Percentiles rank a stretch among this genome's conserved stretches.
Evolutionary conservation across 1,140 invertebrate genomes (phyloP).

Genomic region (Drosophila fuyamai): DNA sequence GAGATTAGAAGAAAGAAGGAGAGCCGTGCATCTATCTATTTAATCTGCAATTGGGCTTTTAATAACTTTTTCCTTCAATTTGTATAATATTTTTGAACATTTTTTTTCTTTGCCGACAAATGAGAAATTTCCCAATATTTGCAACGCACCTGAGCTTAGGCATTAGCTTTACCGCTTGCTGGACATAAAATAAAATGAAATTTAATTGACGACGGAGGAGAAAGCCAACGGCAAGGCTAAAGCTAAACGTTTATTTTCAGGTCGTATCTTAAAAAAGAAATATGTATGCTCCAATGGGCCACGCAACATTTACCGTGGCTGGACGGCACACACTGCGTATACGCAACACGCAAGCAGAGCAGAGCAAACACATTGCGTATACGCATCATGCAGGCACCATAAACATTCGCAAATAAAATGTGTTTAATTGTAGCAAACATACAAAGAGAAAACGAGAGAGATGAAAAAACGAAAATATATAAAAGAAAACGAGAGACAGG

Average conservation of each 20-base stretch:
- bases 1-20: neutral
- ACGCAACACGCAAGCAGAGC: constrained; percentile 37
- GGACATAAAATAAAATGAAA: constrained; percentile 67
- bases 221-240: constrained; percentile 1
- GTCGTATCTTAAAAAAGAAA: constrained; percentile 64
- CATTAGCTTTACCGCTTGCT: constrained; percentile 7
- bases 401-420: constrained; percentile 73
- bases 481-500: constrained; percentile 9
- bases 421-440: constrained; percentile 67
- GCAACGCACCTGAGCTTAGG: constrained; percentile 55
- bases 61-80: neutral
- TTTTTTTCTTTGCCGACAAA: neutral
- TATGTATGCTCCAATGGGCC: constrained; percentile 36
- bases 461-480: constrained; percentile 15
- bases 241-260: constrained; percentile 52
- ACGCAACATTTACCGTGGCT: constrained; percentile 53
- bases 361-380: constrained; percentile 68
- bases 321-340: constrained; percentile 24
- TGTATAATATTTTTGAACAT: too few species aligned
- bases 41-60: neutral
- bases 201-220: constrained; percentile 57
- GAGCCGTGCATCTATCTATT: neutral
- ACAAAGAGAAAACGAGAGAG: neutral
- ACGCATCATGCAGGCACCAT: constrained; percentile 69
- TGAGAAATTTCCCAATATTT: constrained; percentile 44